Base-by-base conservation (phyloP, 1,140 invertebrate species). In the Anastatus disparis region DNA sequence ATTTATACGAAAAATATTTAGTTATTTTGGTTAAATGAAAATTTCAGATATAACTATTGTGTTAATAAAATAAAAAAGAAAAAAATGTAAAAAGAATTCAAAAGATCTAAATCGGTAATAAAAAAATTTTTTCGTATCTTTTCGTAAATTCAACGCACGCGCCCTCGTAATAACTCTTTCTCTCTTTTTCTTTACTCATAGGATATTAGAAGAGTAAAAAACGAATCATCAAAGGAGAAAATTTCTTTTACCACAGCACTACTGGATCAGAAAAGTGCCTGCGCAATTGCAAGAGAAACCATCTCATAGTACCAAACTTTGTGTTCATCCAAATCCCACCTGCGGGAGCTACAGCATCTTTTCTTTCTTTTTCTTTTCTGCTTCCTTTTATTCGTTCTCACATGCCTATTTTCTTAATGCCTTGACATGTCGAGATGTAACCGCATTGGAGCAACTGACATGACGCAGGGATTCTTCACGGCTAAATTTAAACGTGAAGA, bases 221-320 rank as follows among this genome's bases (percentile, higher is more conserved):
- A 3, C 2, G 27, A 63, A 6, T 52, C 27, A 13, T 52, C n/a
- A 50, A 52, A 52, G 46, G 29, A 13, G 48, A 40, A 40, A 29
- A 48, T 48, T 62, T 62, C 59, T 29, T 59, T 59, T 26, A 3
- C 17, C 13, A 24, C 31, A n/a, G n/a, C n/a, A n/a, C n/a, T n/a
- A n/a, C n/a, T 1, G 1, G 22, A 26, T 59, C 42, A 26, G 29
- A 40, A 42, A 42, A 40, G 20, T 20, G 20, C 7, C 31, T 10
- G 12, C 4, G 38, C 38, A 12, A 17, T 58, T 17, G 13, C 27
- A 27, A 17, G 10, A 1, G 22, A 27, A 4, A 15, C n/a, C 20
- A 42, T n/a, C 4, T 40, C 22, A 4, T 26, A 15, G 9, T 17
- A 22, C n/a, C n/a, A n/a, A n/a, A n/a, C n/a, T n/a, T n/a, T n/a